Percentiles rank a stretch among this genome's conserved stretches.
phyloP scores from a whole-genome alignment of 2,888 invertebrate genomes.

The Stenichneumon culpator region DNA sequence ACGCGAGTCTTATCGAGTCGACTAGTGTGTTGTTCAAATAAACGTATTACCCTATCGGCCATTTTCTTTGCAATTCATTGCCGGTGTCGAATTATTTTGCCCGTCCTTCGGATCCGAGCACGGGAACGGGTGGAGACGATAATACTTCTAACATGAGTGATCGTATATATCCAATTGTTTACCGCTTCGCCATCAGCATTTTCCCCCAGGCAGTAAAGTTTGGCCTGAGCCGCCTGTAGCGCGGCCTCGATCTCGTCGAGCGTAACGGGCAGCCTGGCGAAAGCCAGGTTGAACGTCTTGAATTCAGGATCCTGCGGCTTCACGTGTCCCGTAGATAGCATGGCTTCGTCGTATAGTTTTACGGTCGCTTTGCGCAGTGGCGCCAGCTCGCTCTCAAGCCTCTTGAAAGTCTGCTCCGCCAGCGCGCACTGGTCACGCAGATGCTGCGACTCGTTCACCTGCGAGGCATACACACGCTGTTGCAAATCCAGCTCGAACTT shows the following conservation, averaged over 20 bases:
- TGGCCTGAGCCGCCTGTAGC: slow-evolving; percentile 87
- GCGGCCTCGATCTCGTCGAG: slow-evolving; percentile 87
- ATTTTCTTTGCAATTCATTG: too few relatives aligned
- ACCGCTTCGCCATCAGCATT: slow-evolving; percentile 87
- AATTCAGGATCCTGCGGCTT: slow-evolving; percentile 87
- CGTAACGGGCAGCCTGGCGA: slow-evolving; percentile 86
- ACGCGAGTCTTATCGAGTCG: too few relatives aligned
- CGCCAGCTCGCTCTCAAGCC: slow-evolving; percentile 76
- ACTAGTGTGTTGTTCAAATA: too few relatives aligned
- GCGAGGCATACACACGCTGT: slow-evolving; percentile 67
- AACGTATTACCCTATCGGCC: too few relatives aligned
- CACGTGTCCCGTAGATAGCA: slow-evolving; percentile 86
- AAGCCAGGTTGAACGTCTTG: slow-evolving; percentile 77
- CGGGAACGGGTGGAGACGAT: too few relatives aligned
- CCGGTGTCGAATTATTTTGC: too few relatives aligned
- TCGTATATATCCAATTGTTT: slow-evolving; percentile 59
- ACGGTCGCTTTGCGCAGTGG: slow-evolving; percentile 85
- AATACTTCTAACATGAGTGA: too few relatives aligned
- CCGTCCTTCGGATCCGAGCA: too few relatives aligned
- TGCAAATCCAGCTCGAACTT: slow-evolving; percentile 75
- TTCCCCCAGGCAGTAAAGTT: slow-evolving; percentile 88
- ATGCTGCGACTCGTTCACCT: slow-evolving; percentile 82
- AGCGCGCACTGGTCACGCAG: slow-evolving; percentile 77
- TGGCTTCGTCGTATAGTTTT: slow-evolving; percentile 86
- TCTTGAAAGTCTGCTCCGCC: slow-evolving; percentile 81